phyloP scores from a whole-genome alignment of 2,797 vertebrate genomes.

The Allobates femoralis region DNA sequence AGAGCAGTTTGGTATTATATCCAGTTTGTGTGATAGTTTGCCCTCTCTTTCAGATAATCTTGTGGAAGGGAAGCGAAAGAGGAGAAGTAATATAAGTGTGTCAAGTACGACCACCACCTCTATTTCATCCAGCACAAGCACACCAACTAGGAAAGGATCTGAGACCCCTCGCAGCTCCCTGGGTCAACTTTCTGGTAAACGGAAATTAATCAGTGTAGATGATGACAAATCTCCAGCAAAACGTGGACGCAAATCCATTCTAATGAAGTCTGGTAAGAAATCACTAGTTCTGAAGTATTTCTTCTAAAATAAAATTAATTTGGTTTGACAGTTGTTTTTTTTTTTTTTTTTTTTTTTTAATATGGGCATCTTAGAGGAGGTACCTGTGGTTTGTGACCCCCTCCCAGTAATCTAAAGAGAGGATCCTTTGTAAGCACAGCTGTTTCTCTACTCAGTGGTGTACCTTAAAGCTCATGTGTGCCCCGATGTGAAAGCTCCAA shows the following conservation, averaged over 20 bases:
- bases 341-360: neutral
- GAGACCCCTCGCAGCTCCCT: slow-evolving; percentile 78
- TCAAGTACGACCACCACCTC: slow-evolving; percentile 73
- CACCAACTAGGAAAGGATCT: slow-evolving; percentile 77
- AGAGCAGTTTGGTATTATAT: neutral
- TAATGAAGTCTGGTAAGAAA: slow-evolving; percentile 79
- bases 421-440: too few relatives aligned
- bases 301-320: neutral
- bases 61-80: slow-evolving; percentile 94
- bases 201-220: slow-evolving; percentile 83
- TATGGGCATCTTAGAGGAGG: neutral
- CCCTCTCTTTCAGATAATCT: slow-evolving; percentile 81
- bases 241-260: slow-evolving; percentile 84
- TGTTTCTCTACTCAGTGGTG: too few relatives aligned
- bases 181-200: slow-evolving; percentile 82
- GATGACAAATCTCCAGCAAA: slow-evolving; percentile 85
- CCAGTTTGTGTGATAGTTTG: neutral
- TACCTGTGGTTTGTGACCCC: neutral
- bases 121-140: slow-evolving; percentile 76
- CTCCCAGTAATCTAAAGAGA: too few relatives aligned
- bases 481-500: too few relatives aligned
- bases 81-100: slow-evolving; percentile 78
- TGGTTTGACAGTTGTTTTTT: neutral
- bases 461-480: too few relatives aligned
- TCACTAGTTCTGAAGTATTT: neutral